Evolutionary conservation across 2,888 invertebrate species (phyloP).

Genomic region (Pyrrhia umbra): DNA sequence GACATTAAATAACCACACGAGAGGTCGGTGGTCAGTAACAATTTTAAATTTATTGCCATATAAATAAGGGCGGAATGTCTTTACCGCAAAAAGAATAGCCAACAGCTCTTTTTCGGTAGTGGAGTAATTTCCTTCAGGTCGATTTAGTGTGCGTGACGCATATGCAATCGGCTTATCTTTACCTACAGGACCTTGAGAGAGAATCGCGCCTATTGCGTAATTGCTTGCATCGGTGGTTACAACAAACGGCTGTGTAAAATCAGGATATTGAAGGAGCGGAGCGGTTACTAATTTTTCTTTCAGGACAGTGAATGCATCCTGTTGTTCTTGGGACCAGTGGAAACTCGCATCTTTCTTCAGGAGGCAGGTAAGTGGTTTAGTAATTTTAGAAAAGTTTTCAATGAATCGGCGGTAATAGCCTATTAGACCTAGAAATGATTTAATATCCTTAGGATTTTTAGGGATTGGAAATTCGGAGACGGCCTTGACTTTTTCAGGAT

Average conservation of each 20-base stretch:
- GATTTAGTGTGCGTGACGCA: slow-evolving; percentile 23
- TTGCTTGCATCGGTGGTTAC: slow-evolving; percentile 40
- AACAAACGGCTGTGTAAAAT: slow-evolving; percentile 29
- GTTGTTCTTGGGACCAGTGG: slow-evolving; percentile 10
- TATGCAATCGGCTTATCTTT: slow-evolving; percentile 1
- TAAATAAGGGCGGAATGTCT: slow-evolving; percentile 40
- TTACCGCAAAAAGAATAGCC: slow-evolving; percentile 30
- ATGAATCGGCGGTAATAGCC: slow-evolving; percentile 43
- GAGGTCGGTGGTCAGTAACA: slow-evolving; percentile 37
- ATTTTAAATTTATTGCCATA: slow-evolving; percentile 40
- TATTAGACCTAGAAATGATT: slow-evolving; percentile 39
- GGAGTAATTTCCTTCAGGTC: slow-evolving; percentile 34
- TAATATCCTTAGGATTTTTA: slow-evolving; percentile 33
- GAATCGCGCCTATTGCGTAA: slow-evolving; percentile 1
- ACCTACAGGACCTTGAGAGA: slow-evolving; percentile 2
- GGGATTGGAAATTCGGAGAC: slow-evolving; percentile 25
- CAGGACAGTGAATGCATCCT: slow-evolving; percentile 16
- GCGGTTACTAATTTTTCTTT: slow-evolving; percentile 28
- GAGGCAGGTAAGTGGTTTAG: slow-evolving; percentile 23
- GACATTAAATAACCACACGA: slow-evolving; percentile 29
- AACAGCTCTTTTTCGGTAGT: slow-evolving; percentile 33
- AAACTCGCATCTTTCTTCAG: slow-evolving; percentile 27
- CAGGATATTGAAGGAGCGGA: slow-evolving; percentile 37
- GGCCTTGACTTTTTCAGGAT: slow-evolving; percentile 28
- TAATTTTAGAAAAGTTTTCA: slow-evolving; percentile 20